These are phyloP conservation scores for Prionailurus bengalensis DNA, from an alignment of 2,113 vertebrate species.

Conservation along the genomic window DNA sequence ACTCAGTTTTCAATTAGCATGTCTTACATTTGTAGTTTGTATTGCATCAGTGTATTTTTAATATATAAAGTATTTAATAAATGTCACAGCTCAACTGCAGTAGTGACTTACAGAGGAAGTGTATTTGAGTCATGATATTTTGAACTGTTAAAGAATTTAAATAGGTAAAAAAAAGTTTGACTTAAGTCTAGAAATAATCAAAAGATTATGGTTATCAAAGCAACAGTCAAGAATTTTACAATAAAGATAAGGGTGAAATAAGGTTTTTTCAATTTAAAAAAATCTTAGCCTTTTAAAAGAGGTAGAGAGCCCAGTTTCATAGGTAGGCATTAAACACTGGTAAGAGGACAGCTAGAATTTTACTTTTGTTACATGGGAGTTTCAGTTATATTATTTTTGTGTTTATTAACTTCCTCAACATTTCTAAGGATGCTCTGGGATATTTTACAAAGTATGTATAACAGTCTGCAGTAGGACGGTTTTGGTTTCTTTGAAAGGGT, in stretches of 20 bases:
- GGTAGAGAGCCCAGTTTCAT: not conserved
- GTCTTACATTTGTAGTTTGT: slow-evolving; percentile 8
- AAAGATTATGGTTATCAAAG: slow-evolving; percentile 18
- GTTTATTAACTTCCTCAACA: not conserved
- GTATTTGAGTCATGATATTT: slow-evolving; percentile 25
- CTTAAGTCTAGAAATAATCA: slow-evolving; percentile 1
- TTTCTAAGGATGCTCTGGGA: not conserved
- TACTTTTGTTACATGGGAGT: not conserved
- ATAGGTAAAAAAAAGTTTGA: not conserved
- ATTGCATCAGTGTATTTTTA: slow-evolving; percentile 10
- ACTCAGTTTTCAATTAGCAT: slow-evolving; percentile 23
- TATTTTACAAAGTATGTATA: slow-evolving; percentile 16
- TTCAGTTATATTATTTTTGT: slow-evolving; percentile 27
- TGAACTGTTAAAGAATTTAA: slow-evolving; percentile 25
- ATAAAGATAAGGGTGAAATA: not conserved
- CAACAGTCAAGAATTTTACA: not conserved
- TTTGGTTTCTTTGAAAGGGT: not conserved
- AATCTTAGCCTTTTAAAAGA: not conserved
- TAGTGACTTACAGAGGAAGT: not conserved
- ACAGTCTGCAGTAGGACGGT: not conserved
- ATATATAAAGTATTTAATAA: slow-evolving; percentile 11
- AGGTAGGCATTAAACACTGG: not conserved
- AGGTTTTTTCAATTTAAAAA: not conserved
- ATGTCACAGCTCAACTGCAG: slow-evolving; percentile 36
- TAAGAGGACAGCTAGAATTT: not conserved